Evolutionary conservation across 1,140 invertebrate genomes (phyloP).

Genomic region (Phocides pigmalion): DNA sequence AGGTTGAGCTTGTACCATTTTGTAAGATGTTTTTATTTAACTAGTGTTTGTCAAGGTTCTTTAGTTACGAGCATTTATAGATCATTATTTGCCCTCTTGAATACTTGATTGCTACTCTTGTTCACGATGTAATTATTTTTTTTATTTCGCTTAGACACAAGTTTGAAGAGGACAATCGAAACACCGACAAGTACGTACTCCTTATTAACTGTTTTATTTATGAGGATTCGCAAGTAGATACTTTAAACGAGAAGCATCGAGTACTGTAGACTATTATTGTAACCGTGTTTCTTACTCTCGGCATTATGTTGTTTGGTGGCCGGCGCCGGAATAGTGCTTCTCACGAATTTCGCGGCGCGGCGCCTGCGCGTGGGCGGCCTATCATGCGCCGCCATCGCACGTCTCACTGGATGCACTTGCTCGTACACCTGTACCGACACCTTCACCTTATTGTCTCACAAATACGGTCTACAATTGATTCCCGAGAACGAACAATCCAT

Average conservation of each 20-base stretch:
- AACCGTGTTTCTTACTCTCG: constrained; percentile 35
- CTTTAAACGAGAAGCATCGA: constrained; percentile 8
- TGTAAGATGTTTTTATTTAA: neutral
- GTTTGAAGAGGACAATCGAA: neutral
- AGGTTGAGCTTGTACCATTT: neutral
- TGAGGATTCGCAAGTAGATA: neutral
- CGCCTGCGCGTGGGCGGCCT: constrained; percentile 76
- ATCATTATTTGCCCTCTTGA: neutral
- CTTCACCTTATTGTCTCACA: neutral
- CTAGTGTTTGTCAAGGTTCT: neutral
- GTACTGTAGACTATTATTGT: constrained; percentile 22
- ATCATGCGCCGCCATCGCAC: constrained; percentile 73
- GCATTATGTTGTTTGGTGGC: constrained; percentile 42
- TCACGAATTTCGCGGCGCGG: constrained; percentile 79
- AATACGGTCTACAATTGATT: constrained; percentile 48
- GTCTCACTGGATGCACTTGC: constrained; percentile 55
- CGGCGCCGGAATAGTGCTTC: constrained; percentile 70
- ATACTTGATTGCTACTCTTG: neutral
- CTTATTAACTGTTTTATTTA: constrained; percentile 12
- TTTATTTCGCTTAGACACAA: neutral
- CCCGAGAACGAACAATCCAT: constrained; percentile 20
- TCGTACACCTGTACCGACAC: constrained; percentile 38
- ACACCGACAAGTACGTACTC: constrained; percentile 1
- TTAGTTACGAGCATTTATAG: neutral
- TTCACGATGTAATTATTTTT: neutral